Conservation (phyloP, 2,113 vertebrate genomes). For the zebrafish (Danio rerio) region GRCz12tu NC_133200.1:35105501-35106000, state of each 20-base stretch:
- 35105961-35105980: too few relatives aligned
- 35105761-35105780: background rate
- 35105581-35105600: slow-evolving; percentile 15
- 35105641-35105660: background rate
- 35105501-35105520: slow-evolving; percentile 53
- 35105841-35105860: background rate
- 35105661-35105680: background rate
- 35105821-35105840: background rate
- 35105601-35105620: background rate
- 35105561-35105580: slow-evolving; percentile 40
- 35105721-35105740: slow-evolving; percentile 27
- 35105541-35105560: slow-evolving; percentile 44
- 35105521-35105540: slow-evolving; percentile 52
- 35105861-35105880: background rate
- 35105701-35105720: slow-evolving; percentile 22
- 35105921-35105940: too few relatives aligned
- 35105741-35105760: background rate
- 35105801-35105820: background rate
- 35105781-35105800: background rate
- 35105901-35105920: too few relatives aligned
- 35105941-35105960: too few relatives aligned
- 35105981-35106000: too few relatives aligned
- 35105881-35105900: background rate
- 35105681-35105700: background rate
- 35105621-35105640: background rate